A percentile compares a stretch with the other conserved stretches of the same genome.
These are phyloP conservation scores for Neelides folsomi DNA, from an alignment of 2,888 invertebrate genomes.

Conservation along the genomic window DNA sequence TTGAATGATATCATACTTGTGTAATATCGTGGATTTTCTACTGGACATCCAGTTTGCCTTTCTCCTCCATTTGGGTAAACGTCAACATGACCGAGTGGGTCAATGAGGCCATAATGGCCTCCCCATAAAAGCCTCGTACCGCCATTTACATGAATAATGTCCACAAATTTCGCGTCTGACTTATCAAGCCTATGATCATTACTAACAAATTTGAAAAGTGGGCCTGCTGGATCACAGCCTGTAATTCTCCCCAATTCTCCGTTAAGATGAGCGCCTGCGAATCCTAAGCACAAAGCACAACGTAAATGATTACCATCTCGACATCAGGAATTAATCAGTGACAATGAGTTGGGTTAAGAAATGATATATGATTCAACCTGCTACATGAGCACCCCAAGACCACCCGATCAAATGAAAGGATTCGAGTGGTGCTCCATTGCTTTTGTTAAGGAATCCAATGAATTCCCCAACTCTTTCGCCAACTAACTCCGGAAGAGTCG, in stretches of 20 bases:
- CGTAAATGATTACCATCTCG: neutral
- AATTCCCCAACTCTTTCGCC: conserved; percentile 19
- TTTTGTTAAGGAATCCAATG: conserved; percentile 16
- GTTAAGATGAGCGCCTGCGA: conserved; percentile 19
- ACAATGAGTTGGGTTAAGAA: neutral
- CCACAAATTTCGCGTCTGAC: conserved; percentile 15
- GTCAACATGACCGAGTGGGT: conserved; percentile 16
- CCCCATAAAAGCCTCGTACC: conserved; percentile 8
- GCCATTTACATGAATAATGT: conserved; percentile 15
- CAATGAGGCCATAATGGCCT: conserved; percentile 9
- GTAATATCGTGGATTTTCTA: conserved; percentile 6
- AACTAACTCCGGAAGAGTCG: conserved; percentile 16
- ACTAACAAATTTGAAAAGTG: conserved; percentile 21
- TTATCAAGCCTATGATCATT: conserved; percentile 25
- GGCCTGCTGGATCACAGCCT: conserved; percentile 29
- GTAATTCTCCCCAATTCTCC: conserved; percentile 29
- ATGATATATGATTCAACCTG: neutral
- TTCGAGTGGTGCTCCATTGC: conserved; percentile 14
- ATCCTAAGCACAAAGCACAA: conserved; percentile 23
- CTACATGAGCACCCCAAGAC: conserved; percentile 18
- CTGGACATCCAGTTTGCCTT: conserved; percentile 24
- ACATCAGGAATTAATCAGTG: neutral
- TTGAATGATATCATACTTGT: too few species aligned
- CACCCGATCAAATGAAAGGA: conserved; percentile 27
- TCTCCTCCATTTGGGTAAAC: conserved; percentile 18